These are phyloP conservation scores for Hyposmocoma kahamanoa DNA, from an alignment of 1,140 invertebrate species.

Conservation along the genomic window DNA sequence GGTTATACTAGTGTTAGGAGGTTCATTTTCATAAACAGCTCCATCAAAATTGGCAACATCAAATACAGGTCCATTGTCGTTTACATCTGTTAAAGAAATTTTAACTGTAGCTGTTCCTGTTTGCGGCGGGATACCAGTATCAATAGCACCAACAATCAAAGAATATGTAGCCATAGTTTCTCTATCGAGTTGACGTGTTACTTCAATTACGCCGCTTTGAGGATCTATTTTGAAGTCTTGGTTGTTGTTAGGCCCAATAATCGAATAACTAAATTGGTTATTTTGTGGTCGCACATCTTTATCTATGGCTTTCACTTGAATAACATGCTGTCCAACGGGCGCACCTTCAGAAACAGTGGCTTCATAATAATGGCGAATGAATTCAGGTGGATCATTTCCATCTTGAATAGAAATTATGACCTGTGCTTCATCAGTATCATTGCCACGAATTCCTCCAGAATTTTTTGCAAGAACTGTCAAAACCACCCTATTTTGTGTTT, in stretches of 20 bases:
- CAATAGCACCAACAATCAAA: constrained; percentile 91
- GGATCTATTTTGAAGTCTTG: constrained; percentile 93
- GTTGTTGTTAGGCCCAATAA: constrained; percentile 87
- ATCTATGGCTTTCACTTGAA: constrained; percentile 89
- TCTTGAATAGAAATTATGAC: constrained; percentile 95
- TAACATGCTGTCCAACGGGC: constrained; percentile 80
- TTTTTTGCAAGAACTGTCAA: constrained; percentile 96
- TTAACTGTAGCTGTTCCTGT: constrained; percentile 89
- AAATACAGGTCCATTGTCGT: constrained; percentile 95
- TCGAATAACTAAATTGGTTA: constrained; percentile 93
- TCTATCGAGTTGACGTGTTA: constrained; percentile 84
- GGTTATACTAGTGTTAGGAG: constrained; percentile 88
- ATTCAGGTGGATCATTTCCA: constrained; percentile 96
- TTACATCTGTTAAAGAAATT: constrained; percentile 88
- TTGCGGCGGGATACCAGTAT: constrained; percentile 89
- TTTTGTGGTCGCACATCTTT: constrained; percentile 94
- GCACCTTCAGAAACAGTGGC: constrained; percentile 86
- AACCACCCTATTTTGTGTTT: constrained; percentile 92
- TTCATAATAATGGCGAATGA: constrained; percentile 84
- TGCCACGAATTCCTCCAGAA: constrained; percentile 91
- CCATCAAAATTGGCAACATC: constrained; percentile 81
- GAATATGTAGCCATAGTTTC: constrained; percentile 86
- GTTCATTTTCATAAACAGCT: constrained; percentile 91
- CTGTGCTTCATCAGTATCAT: constrained; percentile 96
- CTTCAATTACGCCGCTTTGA: constrained; percentile 87